These are phyloP conservation scores for Teleopsis dalmanni DNA, from an alignment of 1,140 invertebrate genomes.

Conservation along the genomic window DNA sequence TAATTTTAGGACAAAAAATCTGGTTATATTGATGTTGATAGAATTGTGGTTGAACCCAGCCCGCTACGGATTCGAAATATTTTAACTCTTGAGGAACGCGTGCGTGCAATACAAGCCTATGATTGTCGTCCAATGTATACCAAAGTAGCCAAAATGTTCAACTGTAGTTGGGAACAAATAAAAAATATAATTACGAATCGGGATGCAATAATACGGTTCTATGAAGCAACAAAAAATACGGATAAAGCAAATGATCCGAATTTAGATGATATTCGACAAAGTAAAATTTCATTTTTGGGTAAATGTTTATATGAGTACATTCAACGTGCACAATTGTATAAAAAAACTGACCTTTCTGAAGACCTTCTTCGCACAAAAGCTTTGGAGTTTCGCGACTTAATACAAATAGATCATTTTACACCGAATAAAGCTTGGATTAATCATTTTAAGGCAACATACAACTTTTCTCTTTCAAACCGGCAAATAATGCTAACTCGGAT, in stretches of 20 bases:
- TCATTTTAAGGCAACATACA: slow-evolving; percentile 35
- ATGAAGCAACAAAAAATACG: slow-evolving; percentile 22
- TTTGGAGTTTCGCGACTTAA: slow-evolving; percentile 28
- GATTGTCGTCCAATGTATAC: slow-evolving; percentile 36
- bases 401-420: slow-evolving; percentile 30
- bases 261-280: slow-evolving; percentile 22
- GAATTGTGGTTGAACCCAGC: slow-evolving; percentile 10
- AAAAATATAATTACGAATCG: slow-evolving; percentile 37
- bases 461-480: slow-evolving; percentile 32
- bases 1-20: too few species aligned
- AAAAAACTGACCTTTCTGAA: slow-evolving; percentile 27
- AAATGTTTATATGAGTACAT: slow-evolving; percentile 38
- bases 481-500: slow-evolving; percentile 29
- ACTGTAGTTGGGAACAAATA: slow-evolving; percentile 41
- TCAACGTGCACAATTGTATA: slow-evolving; percentile 30
- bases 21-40: slow-evolving; percentile 8
- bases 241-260: slow-evolving; percentile 15
- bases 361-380: slow-evolving; percentile 33
- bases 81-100: slow-evolving; percentile 33
- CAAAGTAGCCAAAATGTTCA: slow-evolving; percentile 35
- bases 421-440: slow-evolving; percentile 38
- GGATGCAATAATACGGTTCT: slow-evolving; percentile 29
- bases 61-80: slow-evolving; percentile 30
- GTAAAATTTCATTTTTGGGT: slow-evolving; percentile 30
- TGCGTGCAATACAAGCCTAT: slow-evolving; percentile 30